phyloP scores from a whole-genome alignment of 2,888 invertebrate genomes.

The Cheilosia soror region DNA sequence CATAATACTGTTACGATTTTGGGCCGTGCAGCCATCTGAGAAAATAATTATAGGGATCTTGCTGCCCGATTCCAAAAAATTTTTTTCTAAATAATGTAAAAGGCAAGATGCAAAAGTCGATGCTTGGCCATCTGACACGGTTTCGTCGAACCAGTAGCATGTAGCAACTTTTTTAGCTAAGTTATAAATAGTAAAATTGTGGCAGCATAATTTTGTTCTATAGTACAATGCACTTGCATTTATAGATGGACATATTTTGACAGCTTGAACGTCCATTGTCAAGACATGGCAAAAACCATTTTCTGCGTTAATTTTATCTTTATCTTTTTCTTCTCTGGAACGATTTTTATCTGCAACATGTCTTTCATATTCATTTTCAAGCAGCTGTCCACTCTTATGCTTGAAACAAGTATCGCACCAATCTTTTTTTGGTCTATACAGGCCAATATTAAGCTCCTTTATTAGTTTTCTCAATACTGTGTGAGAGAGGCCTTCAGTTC shows the following conservation, averaged over 20 bases:
- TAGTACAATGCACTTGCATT: constrained; percentile 16
- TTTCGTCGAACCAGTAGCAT: constrained; percentile 4
- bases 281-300: constrained; percentile 16
- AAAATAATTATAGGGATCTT: constrained; percentile 31
- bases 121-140: neutral
- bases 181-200: constrained; percentile 4
- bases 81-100: neutral
- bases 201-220: constrained; percentile 8
- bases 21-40: constrained; percentile 1
- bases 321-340: neutral
- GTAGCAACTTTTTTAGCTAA: constrained; percentile 1
- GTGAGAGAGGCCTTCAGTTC: neutral
- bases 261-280: constrained; percentile 23
- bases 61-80: neutral
- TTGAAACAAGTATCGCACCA: constrained; percentile 10
- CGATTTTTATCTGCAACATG: neutral
- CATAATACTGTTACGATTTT: constrained; percentile 26
- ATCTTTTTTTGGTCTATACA: constrained; percentile 12
- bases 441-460: constrained; percentile 7
- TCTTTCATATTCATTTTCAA: constrained; percentile 14
- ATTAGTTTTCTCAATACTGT: neutral
- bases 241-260: neutral
- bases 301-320: neutral
- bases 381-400: neutral
- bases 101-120: neutral